phyloP scores from a whole-genome alignment of 2,888 invertebrate genomes.

The Ernsta delagoae region DNA sequence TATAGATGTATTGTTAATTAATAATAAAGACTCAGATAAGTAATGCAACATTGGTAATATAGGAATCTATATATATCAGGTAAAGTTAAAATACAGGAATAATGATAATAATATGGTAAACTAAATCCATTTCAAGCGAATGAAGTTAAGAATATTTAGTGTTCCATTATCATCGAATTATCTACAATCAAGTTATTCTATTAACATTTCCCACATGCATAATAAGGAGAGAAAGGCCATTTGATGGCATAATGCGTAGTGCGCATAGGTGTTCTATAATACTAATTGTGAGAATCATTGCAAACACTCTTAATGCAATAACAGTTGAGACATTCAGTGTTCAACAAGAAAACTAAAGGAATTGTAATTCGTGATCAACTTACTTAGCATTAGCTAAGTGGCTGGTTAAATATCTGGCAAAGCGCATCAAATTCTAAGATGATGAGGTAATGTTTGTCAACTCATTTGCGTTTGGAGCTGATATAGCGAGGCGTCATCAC shows the following conservation, averaged over 20 bases:
- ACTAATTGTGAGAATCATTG: constrained; percentile 40
- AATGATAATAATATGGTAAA: neutral
- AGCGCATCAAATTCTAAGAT: constrained; percentile 22
- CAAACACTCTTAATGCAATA: neutral
- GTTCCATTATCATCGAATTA: constrained; percentile 59
- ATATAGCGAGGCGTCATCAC: constrained; percentile 42
- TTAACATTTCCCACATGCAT: constrained; percentile 60
- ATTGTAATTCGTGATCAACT: constrained; percentile 14
- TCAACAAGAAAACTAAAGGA: neutral
- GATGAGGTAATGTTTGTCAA: constrained; percentile 37
- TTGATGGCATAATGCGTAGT: constrained; percentile 42
- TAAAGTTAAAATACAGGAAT: too few species aligned
- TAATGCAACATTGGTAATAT: too few species aligned
- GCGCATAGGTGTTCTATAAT: constrained; percentile 39
- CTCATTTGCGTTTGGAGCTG: constrained; percentile 23
- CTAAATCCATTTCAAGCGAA: constrained; percentile 8
- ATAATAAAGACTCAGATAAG: too few species aligned
- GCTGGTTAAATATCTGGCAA: constrained; percentile 18
- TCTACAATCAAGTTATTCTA: constrained; percentile 50
- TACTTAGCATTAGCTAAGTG: constrained; percentile 19
- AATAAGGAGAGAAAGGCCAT: constrained; percentile 48
- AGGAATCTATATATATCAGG: too few species aligned
- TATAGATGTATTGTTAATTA: too few species aligned
- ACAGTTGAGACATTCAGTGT: neutral
- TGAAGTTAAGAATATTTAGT: constrained; percentile 45